phyloP scores from a whole-genome alignment of 2,797 vertebrate genomes.

The Benthosema pterotum region DNA sequence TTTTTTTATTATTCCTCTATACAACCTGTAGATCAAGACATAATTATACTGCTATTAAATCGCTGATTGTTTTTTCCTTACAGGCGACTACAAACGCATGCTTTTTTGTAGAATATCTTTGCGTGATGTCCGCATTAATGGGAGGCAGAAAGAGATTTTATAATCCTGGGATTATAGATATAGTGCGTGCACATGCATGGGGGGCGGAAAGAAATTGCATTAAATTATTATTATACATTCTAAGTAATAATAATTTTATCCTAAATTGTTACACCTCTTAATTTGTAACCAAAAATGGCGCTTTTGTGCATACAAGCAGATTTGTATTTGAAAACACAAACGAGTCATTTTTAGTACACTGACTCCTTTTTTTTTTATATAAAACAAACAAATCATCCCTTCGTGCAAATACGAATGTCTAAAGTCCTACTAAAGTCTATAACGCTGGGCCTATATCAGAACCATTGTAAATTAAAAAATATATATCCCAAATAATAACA shows the following conservation, averaged over 20 bases:
- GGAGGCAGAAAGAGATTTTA: background rate
- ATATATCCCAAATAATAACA: constrained; percentile 6
- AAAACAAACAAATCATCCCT: constrained; percentile 22
- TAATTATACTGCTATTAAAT: background rate
- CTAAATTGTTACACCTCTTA: too few relatives aligned
- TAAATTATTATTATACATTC: background rate
- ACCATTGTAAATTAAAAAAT: background rate
- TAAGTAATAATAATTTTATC: too few relatives aligned
- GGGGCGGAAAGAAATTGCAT: background rate
- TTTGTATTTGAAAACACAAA: background rate
- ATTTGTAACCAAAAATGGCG: too few relatives aligned
- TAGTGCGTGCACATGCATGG: background rate
- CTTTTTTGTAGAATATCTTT: too few relatives aligned
- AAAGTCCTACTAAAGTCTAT: constrained; percentile 62
- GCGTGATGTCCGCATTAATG: constrained; percentile 1
- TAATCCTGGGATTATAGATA: background rate
- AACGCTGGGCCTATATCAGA: background rate
- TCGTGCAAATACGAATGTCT: constrained; percentile 69
- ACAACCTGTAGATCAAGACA: constrained; percentile 35
- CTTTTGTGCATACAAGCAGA: too few relatives aligned
- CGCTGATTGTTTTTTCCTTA: background rate
- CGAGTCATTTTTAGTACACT: constrained; percentile 30
- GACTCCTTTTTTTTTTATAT: constrained; percentile 41
- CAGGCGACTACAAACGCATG: constrained; percentile 3
- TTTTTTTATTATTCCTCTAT: constrained; percentile 7